Percentiles rank a stretch among this genome's conserved stretches.
Evolutionary conservation across 2,888 invertebrate species (phyloP).

Genomic region (Polyploca ridens): DNA sequence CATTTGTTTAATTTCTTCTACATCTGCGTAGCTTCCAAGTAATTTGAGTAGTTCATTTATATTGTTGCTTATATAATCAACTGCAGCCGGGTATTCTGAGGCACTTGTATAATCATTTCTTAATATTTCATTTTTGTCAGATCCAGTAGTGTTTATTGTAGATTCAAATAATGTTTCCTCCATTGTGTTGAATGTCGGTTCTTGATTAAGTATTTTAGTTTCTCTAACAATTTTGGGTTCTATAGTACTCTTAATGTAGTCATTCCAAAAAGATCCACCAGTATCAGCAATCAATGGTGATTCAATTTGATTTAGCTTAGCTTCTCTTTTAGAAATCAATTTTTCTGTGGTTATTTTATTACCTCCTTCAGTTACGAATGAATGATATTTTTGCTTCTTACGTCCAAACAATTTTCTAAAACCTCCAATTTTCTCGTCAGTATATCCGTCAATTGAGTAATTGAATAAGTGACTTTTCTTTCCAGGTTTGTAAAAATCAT

Average conservation of each 20-base stretch:
- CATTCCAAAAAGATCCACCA: conserved; percentile 51
- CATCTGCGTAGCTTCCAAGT: conserved; percentile 32
- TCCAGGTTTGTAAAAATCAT: not conserved
- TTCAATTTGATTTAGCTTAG: conserved; percentile 35
- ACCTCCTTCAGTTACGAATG: not conserved
- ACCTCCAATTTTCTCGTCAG: conserved; percentile 29
- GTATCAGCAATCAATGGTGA: conserved; percentile 47
- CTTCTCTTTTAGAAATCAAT: conserved; percentile 31
- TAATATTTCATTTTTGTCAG: not conserved
- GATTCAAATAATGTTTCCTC: not conserved
- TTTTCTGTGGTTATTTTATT: conserved; percentile 25
- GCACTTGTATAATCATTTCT: conserved; percentile 4
- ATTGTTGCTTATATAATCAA: conserved; percentile 33
- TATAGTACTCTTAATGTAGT: conserved; percentile 42
- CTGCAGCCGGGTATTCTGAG: conserved; percentile 14
- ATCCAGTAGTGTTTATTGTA: not conserved
- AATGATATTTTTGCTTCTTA: conserved; percentile 28
- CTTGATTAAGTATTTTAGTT: not conserved
- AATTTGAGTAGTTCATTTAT: conserved; percentile 47
- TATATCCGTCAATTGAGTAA: conserved; percentile 9
- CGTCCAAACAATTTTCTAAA: conserved; percentile 40
- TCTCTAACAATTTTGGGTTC: conserved; percentile 11
- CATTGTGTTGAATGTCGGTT: not conserved
- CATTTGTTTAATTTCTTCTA: conserved; percentile 25
- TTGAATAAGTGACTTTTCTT: not conserved